Evolutionary conservation across 2,888 invertebrate species (phyloP).

Genomic region (Rhagophthalmus giganteus): DNA sequence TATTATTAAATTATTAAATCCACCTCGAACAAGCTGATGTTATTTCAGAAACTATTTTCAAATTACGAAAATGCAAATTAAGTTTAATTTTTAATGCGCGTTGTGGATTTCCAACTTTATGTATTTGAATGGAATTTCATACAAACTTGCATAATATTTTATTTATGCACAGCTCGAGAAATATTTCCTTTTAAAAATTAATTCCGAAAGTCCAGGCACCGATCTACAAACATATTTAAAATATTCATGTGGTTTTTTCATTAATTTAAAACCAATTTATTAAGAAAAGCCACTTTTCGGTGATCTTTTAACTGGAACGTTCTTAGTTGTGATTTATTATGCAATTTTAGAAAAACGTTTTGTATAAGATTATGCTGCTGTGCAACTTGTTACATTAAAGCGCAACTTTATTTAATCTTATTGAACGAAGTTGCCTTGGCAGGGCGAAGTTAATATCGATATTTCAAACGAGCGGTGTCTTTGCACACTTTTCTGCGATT

Average conservation of each 20-base stretch:
- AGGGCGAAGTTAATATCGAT: conserved; percentile 8
- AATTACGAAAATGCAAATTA: no score
- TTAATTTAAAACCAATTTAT: conserved; percentile 5
- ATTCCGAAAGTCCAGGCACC: no score
- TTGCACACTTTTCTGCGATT: background rate
- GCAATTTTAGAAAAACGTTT: conserved; percentile 16
- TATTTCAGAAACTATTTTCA: no score
- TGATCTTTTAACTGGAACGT: conserved; percentile 1
- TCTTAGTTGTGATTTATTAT: conserved; percentile 7
- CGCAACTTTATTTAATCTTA: conserved; percentile 18
- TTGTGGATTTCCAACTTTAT: no score
- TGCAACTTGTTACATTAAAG: conserved; percentile 17
- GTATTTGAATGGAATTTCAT: no score
- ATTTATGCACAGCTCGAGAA: no score
- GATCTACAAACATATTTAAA: no score
- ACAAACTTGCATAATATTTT: no score
- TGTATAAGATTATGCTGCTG: conserved; percentile 13
- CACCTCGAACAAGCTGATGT: no score
- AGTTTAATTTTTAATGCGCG: no score
- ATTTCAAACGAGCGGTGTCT: conserved; percentile 10
- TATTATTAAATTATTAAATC: no score
- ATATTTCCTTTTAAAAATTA: no score
- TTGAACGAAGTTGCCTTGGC: conserved; percentile 12
- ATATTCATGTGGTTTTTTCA: background rate
- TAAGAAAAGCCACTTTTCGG: background rate